Evolutionary conservation across 1,140 invertebrate species (phyloP), one percentile per base, ranked within the genome.

Genomic region (Dinoponera quadriceps): DNA sequence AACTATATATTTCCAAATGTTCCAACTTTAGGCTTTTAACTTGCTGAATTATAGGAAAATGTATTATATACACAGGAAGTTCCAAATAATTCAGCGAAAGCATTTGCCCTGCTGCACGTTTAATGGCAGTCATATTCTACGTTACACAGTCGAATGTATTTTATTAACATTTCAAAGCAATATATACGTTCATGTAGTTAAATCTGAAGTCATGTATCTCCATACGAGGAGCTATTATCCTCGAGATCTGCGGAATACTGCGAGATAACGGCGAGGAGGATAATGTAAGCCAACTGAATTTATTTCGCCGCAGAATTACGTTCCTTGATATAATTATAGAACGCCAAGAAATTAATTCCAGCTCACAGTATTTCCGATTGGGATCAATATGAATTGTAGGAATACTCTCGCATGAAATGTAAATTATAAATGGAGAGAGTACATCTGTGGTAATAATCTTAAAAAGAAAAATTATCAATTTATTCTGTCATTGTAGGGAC

Each of bases 261-360:
- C 14, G 51, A 69, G 33, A 48, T 80, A 80, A 71, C 57, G 51
- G 25, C 14, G 33, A 59, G 14, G 57, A 57, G 7, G 65, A 71
- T 54, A 69, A 71, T 71, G 57, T 80, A 69, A 80, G 38, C 65
- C 51, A 71, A 13, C 14, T 5, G 16, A 69, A 78, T 69, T 57
- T 25, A 80, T 71, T 44, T 59, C 16, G 33, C 4, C 14, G 33
- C 33, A 59, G 7, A 48, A 80, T 57, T 80, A n/a, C 16, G 29
- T 25, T n/a, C 5, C 13, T 25, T 77, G 48, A 80, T 48, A 33
- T 80, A 5, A 80, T 59, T 44, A 69, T 33, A 69, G 0, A 44
- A 44, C 22, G 13, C 27, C 68, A 38, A 57, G 55, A 80, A 80
- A 80, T 71, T 68, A 57, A 59, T 57, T 57, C n/a, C n/a, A 14